Base-by-base conservation (phyloP, 1,140 invertebrate genomes). In the Drosophila aff. region DNA sequence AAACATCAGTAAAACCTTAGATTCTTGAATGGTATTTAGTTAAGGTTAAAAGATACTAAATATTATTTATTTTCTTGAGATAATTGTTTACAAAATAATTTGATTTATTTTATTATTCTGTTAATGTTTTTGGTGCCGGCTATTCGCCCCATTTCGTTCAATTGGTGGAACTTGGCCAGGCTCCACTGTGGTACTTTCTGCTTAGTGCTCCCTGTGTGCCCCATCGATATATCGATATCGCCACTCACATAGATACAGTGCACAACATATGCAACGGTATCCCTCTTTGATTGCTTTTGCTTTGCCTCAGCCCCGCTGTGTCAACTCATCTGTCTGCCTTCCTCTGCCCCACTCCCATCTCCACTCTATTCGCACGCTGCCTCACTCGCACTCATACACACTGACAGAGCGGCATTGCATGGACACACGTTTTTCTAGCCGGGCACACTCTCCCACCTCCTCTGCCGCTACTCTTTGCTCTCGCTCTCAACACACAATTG, bases 401-500 rank as follows among this genome's bases (percentile, higher is more conserved):
- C 18, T 21, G 49, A 16, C 68, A 69, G 16, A 72, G 28, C 64
- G 28, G 28, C 28, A 50, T 40, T 71, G 64, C 64, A 47, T 26
- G 71, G 71, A 74, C 75, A 78, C 75, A 78, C 75, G 76, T 78
- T 78, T 78, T 78, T 78, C 74, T 78, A 78, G 75, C 75, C 75
- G 75, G 76, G 65, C 75, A 62, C 65, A 61, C 41, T 77, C 55
- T 72, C 41, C 68, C 43, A 47, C 60, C 65, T 33, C 52, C 40
- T 23, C 23, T 57, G 7, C 65, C 26, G 31, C 65, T 46, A 44
- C 31, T 21, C 28, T 33, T 23, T 66, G 59, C 21, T 44, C 77
- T 53, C 82, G 66, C 82, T 82, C 82, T 63, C 76, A 82, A 65
- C 75, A 80, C 77, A 78, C 73, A 83, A 86, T 86, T 87, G 83